These are phyloP conservation scores for Oxyura jamaicensis DNA, from an alignment of 2,113 vertebrate genomes.

Conservation along the genomic window DNA sequence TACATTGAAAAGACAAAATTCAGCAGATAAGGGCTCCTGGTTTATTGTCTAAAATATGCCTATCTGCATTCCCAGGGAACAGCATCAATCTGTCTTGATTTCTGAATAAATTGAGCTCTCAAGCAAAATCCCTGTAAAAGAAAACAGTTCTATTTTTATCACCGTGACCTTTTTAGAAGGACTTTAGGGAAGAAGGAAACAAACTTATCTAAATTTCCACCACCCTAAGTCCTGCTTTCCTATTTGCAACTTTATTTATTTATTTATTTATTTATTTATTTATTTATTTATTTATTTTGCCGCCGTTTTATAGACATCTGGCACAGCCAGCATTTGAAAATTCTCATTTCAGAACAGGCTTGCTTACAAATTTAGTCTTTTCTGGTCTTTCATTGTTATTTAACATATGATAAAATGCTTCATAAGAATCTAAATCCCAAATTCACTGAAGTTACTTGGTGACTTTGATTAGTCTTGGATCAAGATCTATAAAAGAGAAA, in stretches of 20 bases:
- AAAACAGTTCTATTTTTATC: conserved; percentile 51
- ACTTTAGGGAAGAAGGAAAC: conserved; percentile 15
- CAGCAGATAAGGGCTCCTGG: conserved; percentile 51
- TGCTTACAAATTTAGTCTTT: not conserved
- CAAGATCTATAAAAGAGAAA: not conserved
- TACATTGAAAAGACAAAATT: conserved; percentile 28
- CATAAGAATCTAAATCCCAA: not conserved
- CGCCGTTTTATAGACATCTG: not conserved
- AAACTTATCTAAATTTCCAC: not conserved
- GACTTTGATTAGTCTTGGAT: not conserved
- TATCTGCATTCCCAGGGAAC: conserved; percentile 58
- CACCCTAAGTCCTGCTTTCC: not conserved
- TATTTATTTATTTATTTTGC: not conserved
- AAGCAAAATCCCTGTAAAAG: conserved; percentile 44
- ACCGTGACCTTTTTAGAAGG: conserved; percentile 56
- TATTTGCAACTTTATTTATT: not conserved
- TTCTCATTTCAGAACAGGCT: rapidly evolving
- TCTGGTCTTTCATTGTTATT: not conserved
- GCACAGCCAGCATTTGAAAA: not conserved
- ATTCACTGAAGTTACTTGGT: rapidly evolving
- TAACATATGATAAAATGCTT: not conserved
- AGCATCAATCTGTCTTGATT: conserved; percentile 57
- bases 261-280: not conserved
- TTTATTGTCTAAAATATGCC: conserved; percentile 62
- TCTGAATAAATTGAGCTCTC: conserved; percentile 57